Conservation (phyloP, 2,888 invertebrate species). For the Eupithecia subfuscata region DNA sequence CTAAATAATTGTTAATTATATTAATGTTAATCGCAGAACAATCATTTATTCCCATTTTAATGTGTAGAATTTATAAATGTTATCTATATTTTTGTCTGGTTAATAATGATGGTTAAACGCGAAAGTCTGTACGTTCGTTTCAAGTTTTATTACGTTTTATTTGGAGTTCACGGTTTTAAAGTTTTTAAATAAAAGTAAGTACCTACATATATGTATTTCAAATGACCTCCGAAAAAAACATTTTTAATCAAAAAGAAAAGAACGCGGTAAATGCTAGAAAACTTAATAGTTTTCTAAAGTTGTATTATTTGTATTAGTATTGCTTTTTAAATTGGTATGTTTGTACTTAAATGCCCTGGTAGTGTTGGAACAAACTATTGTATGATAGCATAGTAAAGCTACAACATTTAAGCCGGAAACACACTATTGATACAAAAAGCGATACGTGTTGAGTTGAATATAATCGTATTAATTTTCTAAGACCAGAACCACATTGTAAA, state of each 20-base stretch:
- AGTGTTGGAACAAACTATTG: slow-evolving; percentile 19
- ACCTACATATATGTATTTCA: background rate
- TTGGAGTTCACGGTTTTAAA: background rate
- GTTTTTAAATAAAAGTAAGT: background rate
- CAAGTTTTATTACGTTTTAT: background rate
- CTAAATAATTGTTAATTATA: background rate
- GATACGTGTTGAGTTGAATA: too few relatives aligned
- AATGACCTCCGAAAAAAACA: background rate
- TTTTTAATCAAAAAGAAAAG: background rate
- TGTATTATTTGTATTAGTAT: slow-evolving; percentile 27
- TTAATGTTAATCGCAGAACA: background rate
- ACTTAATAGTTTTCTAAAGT: slow-evolving; percentile 21
- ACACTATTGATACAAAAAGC: background rate
- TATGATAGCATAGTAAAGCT: background rate
- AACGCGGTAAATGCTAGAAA: background rate
- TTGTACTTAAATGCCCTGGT: slow-evolving; percentile 31
- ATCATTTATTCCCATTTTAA: background rate
- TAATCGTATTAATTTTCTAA: too few relatives aligned
- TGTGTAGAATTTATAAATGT: background rate
- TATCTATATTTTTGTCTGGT: background rate
- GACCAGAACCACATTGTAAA: too few relatives aligned
- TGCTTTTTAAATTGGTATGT: slow-evolving; percentile 24
- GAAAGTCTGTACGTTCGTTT: background rate
- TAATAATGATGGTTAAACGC: background rate
- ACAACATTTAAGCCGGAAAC: background rate